phyloP scores from a whole-genome alignment of 2,113 vertebrate species.

The Lynx canadensis region DNA sequence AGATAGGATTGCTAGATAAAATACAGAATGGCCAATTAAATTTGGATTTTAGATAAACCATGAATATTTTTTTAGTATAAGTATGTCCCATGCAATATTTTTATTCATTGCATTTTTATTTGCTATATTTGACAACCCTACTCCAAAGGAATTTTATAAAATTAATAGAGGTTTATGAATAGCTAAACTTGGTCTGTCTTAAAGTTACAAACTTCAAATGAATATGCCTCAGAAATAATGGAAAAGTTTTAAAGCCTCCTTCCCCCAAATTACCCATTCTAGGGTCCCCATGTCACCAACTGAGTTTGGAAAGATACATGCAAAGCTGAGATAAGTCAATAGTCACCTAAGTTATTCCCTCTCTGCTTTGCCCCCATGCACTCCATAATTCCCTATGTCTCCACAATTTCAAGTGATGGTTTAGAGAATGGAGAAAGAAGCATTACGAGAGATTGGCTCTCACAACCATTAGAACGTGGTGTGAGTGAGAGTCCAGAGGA shows the following conservation, averaged over 20 bases:
- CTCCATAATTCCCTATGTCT: background rate
- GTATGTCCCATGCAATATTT: background rate
- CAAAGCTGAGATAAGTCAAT: background rate
- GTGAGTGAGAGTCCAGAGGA: background rate
- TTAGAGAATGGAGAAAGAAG: background rate
- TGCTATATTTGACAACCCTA: slow-evolving; percentile 19
- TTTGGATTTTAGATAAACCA: background rate
- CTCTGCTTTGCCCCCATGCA: background rate
- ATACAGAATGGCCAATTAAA: background rate
- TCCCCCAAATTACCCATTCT: background rate
- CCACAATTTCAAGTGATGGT: background rate
- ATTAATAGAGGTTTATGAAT: background rate
- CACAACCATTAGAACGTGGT: background rate
- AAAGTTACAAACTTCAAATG: background rate
- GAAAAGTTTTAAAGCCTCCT: background rate
- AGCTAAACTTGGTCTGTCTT: background rate
- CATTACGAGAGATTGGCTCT: background rate
- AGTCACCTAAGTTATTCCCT: background rate
- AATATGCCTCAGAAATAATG: background rate
- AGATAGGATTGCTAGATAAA: background rate
- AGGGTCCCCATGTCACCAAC: background rate
- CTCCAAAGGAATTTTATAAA: background rate
- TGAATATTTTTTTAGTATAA: background rate
- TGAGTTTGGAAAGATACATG: background rate
- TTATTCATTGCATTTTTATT: background rate